Conservation (phyloP, 2,797 vertebrate species). For the Mus spretus region DNA sequence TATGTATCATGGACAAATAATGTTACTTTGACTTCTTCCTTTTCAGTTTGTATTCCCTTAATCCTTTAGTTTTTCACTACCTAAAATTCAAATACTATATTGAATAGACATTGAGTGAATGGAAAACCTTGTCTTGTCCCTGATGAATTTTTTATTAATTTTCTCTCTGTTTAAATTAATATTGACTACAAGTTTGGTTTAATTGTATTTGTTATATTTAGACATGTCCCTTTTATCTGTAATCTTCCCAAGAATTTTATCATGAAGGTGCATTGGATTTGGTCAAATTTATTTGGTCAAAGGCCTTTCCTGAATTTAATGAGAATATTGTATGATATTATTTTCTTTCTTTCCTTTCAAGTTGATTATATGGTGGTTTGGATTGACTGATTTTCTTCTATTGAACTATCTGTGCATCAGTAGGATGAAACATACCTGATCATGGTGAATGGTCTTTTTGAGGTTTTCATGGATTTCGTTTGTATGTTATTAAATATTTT, state of each 20-base stretch:
- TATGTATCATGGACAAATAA: not conserved
- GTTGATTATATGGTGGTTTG: not conserved
- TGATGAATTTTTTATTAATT: too few species aligned
- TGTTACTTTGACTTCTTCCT: too few species aligned
- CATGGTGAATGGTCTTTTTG: not conserved
- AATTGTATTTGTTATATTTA: not conserved
- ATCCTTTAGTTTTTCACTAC: not conserved
- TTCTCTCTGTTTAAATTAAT: not conserved
- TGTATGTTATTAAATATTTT: not conserved
- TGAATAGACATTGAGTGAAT: too few species aligned
- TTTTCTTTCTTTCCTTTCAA: not conserved
- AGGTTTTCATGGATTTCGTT: not conserved
- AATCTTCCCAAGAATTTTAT: not conserved
- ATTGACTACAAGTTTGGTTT: not conserved
- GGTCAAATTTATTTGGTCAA: not conserved
- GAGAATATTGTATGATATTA: not conserved
- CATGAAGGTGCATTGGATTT: not conserved
- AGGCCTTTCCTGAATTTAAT: not conserved
- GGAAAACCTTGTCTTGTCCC: too few species aligned
- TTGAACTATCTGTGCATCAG: not conserved
- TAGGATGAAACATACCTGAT: not conserved
- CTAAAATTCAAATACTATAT: not conserved
- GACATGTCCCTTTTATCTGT: not conserved
- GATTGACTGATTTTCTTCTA: not conserved
- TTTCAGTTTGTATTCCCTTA: not conserved